phyloP scores from a whole-genome alignment of 1,140 invertebrate genomes.

The Drosophila burlai region DNA sequence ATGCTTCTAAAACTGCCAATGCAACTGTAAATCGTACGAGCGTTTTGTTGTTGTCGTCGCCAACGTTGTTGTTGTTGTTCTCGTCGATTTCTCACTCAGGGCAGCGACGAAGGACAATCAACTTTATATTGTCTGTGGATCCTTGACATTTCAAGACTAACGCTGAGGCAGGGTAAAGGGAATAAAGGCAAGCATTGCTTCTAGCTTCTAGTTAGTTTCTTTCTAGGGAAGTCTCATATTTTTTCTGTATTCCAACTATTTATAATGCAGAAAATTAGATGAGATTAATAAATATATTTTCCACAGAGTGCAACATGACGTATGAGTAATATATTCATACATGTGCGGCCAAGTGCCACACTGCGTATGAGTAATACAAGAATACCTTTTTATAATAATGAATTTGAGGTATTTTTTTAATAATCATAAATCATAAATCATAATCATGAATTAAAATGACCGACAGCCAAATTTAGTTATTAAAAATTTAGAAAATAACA shows the following conservation, averaged over 20 bases:
- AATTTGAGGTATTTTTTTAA: no score
- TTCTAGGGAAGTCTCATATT: not conserved
- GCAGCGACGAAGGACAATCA: constrained; percentile 43
- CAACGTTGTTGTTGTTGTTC: constrained; percentile 9
- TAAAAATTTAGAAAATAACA: not conserved
- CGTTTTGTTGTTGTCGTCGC: not conserved
- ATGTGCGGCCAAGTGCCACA: not conserved
- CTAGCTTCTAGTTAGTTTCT: not conserved
- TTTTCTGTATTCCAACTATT: not conserved
- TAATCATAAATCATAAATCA: no score
- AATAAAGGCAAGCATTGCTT: not conserved
- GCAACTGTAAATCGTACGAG: constrained; percentile 47
- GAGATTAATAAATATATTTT: not conserved
- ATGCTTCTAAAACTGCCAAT: constrained; percentile 55
- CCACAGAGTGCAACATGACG: not conserved
- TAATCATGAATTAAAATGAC: no score
- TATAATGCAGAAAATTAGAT: no score
- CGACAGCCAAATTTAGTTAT: not conserved
- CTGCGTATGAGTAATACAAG: constrained; percentile 14
- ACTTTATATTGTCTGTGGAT: constrained; percentile 42
- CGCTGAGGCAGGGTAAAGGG: not conserved
- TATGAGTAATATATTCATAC: constrained; percentile 5
- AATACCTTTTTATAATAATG: no score
- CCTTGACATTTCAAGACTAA: constrained; percentile 30
- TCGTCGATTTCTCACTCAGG: constrained; percentile 33